A percentile compares a stretch with the other conserved stretches of the same genome.
Conservation (phyloP, 2,113 vertebrate genomes). For the Tauraco erythrolophus region DNA sequence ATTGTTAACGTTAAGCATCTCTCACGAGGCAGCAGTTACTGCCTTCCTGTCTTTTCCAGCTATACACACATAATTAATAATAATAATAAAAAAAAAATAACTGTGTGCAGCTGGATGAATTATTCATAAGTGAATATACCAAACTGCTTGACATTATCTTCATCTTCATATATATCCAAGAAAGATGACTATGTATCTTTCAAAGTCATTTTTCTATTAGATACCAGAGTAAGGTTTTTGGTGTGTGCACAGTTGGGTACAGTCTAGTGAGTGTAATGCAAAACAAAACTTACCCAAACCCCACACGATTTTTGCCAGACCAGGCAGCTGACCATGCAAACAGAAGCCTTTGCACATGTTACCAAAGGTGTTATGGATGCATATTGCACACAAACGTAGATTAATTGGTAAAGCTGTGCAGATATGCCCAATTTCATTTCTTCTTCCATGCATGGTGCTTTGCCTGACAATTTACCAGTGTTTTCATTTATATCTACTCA, state of each 20-base stretch:
- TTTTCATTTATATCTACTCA: neutral
- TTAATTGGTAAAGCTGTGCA: neutral
- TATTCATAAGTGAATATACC: conserved; percentile 49
- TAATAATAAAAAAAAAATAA: conserved; percentile 31
- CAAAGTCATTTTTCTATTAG: neutral
- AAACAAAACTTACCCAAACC: neutral
- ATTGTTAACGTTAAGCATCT: conserved; percentile 15
- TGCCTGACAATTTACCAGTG: neutral
- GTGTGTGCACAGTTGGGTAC: neutral
- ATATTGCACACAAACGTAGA: neutral
- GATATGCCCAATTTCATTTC: neutral
- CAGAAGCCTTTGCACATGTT: neutral
- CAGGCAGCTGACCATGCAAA: neutral
- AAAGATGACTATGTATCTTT: conserved; percentile 16
- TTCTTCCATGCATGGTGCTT: neutral
- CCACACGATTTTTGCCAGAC: neutral
- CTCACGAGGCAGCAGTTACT: neutral
- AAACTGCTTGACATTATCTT: conserved; percentile 27
- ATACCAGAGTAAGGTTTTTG: neutral
- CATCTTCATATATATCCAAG: conserved; percentile 36
- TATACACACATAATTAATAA: conserved; percentile 50
- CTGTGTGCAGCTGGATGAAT: conserved; percentile 27
- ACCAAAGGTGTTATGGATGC: neutral
- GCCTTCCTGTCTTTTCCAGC: conserved; percentile 21
- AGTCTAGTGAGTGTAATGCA: neutral